A percentile compares a stretch with the other conserved stretches of the same genome.
These are phyloP conservation scores for Tetramorium simillimum DNA, from an alignment of 1,140 invertebrate species.

Conservation along the genomic window DNA sequence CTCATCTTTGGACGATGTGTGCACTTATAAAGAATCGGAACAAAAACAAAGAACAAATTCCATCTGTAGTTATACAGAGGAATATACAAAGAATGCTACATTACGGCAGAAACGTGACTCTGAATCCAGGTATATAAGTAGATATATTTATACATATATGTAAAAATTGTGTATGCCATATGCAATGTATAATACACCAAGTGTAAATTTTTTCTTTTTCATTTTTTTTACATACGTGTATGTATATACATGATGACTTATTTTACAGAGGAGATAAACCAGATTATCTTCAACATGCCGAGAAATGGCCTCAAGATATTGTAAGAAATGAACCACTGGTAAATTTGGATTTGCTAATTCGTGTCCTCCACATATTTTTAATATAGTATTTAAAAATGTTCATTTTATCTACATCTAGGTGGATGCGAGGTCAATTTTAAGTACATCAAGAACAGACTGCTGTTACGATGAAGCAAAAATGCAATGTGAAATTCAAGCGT, in stretches of 20 bases:
- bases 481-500: slow-evolving; percentile 79
- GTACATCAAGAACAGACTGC: slow-evolving; percentile 51
- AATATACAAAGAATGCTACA: slow-evolving; percentile 42
- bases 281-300: slow-evolving; percentile 31
- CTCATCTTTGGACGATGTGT: slow-evolving; percentile 68
- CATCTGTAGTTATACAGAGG: slow-evolving; percentile 66
- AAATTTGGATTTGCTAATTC: slow-evolving; percentile 2
- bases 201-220: not conserved
- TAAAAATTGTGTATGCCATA: no score
- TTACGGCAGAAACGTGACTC: slow-evolving; percentile 68
- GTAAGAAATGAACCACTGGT: slow-evolving; percentile 57
- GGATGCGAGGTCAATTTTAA: slow-evolving; percentile 45
- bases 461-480: slow-evolving; percentile 66
- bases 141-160: not conserved
- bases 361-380: not conserved
- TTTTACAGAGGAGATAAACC: slow-evolving; percentile 21
- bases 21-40: slow-evolving; percentile 57
- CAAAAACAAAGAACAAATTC: slow-evolving; percentile 69
- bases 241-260: not conserved
- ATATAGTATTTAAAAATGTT: not conserved
- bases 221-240: not conserved
- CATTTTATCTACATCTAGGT: slow-evolving; percentile 45
- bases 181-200: no score
- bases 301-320: slow-evolving; percentile 52
- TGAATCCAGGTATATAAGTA: slow-evolving; percentile 72